Base-by-base conservation (phyloP, 2,113 vertebrate species). In the Butorides virescens region DNA sequence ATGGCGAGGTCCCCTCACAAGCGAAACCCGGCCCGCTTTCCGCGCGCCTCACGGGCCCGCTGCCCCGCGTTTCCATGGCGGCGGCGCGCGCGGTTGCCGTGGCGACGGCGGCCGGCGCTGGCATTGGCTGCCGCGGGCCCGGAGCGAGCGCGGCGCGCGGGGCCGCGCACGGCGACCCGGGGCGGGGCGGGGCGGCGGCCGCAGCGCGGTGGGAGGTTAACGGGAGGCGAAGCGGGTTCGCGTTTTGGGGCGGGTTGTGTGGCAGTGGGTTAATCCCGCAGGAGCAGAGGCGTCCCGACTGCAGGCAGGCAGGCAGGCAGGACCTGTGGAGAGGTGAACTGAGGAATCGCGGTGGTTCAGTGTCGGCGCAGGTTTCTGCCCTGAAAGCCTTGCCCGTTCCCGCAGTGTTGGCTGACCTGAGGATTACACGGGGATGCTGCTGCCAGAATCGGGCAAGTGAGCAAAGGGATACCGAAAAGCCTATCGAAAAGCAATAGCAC, bases 61-160 rank as follows among this genome's bases (percentile, higher is more conserved):
- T 44, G 42, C 42, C 42, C 42, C 42, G 13, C 42, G 88, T 95
- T 94, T 36, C 95, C 96, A 82, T 75, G 89, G 93, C 27, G 30
- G 62, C 77, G 29, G 46, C 19, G 27, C 14, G 80, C 10, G 91
- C 15, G 62, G 97, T 97, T 97, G 94, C 97, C 78, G 73, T 78
- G 97, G 97, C 94, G 95, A 96, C 87, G 77, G 90, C 19, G 27
- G 89, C 62, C 42, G 32, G 39, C 9, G n/a, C 75, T 66, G 74
- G 84, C 36, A 39, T 30, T 30, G 88, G 73, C 74, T 86, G 27
- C 21, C 10, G 47, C 66, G 19, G 18, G n/a, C 74, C 59, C 39
- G 27, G 32, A 15, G 62, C 4, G 32, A 55, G 36, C 25, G 67
- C 46, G 11, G 15, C 3, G 62, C 4, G 70, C 65, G 15, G 88